phyloP scores from a whole-genome alignment of 2,113 vertebrate species.

The Puffinus mauretanicus region DNA sequence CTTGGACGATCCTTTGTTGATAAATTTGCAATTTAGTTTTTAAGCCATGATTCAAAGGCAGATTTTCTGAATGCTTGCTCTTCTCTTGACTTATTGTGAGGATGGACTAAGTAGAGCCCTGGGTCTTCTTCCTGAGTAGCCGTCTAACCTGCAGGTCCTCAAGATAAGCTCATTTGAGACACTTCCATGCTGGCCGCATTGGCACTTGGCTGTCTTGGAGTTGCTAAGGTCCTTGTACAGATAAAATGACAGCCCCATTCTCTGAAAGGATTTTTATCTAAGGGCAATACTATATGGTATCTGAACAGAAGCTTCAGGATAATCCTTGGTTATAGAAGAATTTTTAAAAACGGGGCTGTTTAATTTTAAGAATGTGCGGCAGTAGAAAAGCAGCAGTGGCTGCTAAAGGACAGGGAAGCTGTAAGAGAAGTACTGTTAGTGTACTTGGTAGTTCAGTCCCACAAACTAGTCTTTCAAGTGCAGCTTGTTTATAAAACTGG shows the following conservation, averaged over 20 bases:
- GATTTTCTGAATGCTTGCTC: neutral
- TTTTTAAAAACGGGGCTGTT: neutral
- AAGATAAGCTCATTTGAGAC: neutral
- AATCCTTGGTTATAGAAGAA: neutral
- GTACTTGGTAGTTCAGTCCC: neutral
- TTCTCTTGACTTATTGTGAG: neutral
- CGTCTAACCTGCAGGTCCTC: neutral
- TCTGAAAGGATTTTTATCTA: neutral
- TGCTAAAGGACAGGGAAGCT: neutral
- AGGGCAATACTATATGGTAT: neutral
- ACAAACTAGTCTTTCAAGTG: neutral
- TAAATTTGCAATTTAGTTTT: neutral
- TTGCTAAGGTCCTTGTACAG: neutral
- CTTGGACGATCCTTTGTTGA: neutral
- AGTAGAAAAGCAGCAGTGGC: neutral
- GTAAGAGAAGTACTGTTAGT: neutral
- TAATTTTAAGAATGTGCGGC: neutral
- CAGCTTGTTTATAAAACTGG: neutral
- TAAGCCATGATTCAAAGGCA: neutral
- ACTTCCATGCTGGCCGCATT: neutral
- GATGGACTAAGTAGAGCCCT: neutral
- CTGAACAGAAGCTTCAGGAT: neutral
- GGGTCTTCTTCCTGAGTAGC: neutral
- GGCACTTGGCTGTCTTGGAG: neutral
- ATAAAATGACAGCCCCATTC: neutral